Conservation (phyloP, 2,113 vertebrate species). For the Psophia crepitans region DNA sequence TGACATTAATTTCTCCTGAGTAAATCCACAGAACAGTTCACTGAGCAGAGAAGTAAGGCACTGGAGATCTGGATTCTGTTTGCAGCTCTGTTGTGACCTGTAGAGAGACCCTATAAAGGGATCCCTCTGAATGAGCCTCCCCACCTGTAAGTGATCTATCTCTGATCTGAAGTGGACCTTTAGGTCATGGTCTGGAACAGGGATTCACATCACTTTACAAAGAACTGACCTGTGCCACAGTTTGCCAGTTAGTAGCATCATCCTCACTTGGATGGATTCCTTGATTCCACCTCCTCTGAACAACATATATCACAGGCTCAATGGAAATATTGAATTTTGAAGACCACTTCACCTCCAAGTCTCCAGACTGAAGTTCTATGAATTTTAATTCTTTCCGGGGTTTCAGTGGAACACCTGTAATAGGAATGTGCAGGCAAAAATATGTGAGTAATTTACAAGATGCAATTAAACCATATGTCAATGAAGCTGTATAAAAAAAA, state of each 20-base stretch:
- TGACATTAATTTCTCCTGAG: not conserved
- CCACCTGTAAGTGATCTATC: not conserved
- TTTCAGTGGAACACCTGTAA: constrained; percentile 91
- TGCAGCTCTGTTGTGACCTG: not conserved
- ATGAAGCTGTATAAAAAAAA: not conserved
- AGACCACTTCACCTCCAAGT: constrained; percentile 92
- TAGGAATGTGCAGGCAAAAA: not conserved
- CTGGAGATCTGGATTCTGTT: not conserved
- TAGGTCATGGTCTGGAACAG: not conserved
- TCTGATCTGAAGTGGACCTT: not conserved
- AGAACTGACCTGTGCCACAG: constrained; percentile 84
- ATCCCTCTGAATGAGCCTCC: not conserved
- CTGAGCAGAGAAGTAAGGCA: not conserved
- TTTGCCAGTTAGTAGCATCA: constrained; percentile 88
- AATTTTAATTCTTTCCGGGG: constrained; percentile 92
- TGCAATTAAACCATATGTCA: not conserved
- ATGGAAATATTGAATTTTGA: constrained; percentile 95
- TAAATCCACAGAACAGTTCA: not conserved
- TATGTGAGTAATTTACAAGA: not conserved
- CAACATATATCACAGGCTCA: constrained; percentile 91
- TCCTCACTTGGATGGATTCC: constrained; percentile 96
- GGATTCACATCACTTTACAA: not conserved
- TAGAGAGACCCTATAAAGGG: not conserved
- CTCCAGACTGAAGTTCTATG: constrained; percentile 81
- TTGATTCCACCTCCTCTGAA: constrained; percentile 93